These are phyloP conservation scores for Pseudomyrmex dendroicus DNA, from an alignment of 1,140 invertebrate species.

Conservation along the genomic window DNA sequence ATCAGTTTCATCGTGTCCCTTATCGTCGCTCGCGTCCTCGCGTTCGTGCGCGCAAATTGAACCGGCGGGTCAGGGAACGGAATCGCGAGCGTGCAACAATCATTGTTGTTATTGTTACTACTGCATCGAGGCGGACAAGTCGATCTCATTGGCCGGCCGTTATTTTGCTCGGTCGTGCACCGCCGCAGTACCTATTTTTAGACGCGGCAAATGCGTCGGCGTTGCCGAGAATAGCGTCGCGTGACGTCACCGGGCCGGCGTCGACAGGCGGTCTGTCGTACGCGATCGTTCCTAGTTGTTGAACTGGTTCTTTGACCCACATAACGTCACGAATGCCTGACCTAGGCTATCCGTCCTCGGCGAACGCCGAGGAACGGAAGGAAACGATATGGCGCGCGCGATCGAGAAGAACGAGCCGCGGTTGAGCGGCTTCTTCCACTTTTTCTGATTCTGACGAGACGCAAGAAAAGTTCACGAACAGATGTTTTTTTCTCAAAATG, in stretches of 20 bases:
- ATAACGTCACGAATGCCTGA: slow-evolving; percentile 71
- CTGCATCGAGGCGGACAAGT: background rate
- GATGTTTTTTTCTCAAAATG: background rate
- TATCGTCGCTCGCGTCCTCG: background rate
- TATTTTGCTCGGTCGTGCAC: slow-evolving; percentile 70
- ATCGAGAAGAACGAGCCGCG: background rate
- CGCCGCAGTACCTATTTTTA: slow-evolving; percentile 73
- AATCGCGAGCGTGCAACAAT: slow-evolving; percentile 25
- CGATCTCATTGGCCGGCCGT: slow-evolving; percentile 62
- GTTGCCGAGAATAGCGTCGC: slow-evolving; percentile 78
- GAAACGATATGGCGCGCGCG: slow-evolving; percentile 20
- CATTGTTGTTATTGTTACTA: slow-evolving; percentile 42
- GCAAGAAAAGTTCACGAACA: slow-evolving; percentile 6
- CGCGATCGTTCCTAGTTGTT: slow-evolving; percentile 76
- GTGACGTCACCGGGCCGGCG: slow-evolving; percentile 76
- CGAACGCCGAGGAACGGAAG: slow-evolving; percentile 17
- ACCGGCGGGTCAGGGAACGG: background rate
- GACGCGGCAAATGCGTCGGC: slow-evolving; percentile 70
- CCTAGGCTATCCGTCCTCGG: slow-evolving; percentile 26
- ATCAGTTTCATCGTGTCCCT: background rate
- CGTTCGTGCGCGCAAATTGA: background rate
- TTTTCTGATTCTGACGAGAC: background rate
- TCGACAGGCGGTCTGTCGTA: slow-evolving; percentile 78
- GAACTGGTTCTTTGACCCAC: slow-evolving; percentile 82
- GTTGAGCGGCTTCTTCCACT: background rate